Evolutionary conservation across 2,888 invertebrate species (phyloP), one percentile per base, ranked within the genome.

Genomic region (Clusia tigrina): DNA sequence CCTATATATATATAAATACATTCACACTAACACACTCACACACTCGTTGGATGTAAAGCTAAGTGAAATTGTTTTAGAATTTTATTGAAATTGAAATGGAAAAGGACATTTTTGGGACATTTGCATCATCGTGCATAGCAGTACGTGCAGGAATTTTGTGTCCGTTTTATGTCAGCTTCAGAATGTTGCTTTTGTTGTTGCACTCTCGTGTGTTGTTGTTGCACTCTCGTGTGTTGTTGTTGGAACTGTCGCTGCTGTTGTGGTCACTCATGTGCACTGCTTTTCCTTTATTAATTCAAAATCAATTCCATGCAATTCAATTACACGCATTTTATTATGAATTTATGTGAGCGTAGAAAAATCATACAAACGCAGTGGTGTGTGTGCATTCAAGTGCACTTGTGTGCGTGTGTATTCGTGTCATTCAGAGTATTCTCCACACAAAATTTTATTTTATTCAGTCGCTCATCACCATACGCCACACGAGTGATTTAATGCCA

Each of bases 131-230:
- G 42, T 42, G 42, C n/a, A n/a, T n/a, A n/a, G n/a, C n/a, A n/a
- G n/a, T n/a, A n/a, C n/a, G n/a, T n/a, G n/a, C n/a, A n/a, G n/a
- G n/a, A 42, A 42, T 42, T 42, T 42, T 15, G n/a, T n/a, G n/a
- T n/a, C n/a, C n/a, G 42, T 42, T 42, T 42, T 42, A 42, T 42
- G 42, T 42, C 42, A 42, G 42, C n/a, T 42, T 32, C 32, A 32
- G 12, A 9, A 9, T 32, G 32, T 32, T 32, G 12, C 12, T 32
- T 6, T 32, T 32, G 6, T 32, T 32, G 6, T 32, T 32, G 32
- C 12, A 32, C 32, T 32, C 6, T 12, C 12, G 12, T 12, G 42
- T 17, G 12, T 42, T 42, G 42, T 42, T 42, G 42, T 42, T 42
- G 42, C 42, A n/a, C n/a, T n/a, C n/a, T n/a, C n/a, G n/a, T n/a